Base-by-base conservation (phyloP, 2,113 vertebrate species). In the Chaenocephalus aceratus region DNA sequence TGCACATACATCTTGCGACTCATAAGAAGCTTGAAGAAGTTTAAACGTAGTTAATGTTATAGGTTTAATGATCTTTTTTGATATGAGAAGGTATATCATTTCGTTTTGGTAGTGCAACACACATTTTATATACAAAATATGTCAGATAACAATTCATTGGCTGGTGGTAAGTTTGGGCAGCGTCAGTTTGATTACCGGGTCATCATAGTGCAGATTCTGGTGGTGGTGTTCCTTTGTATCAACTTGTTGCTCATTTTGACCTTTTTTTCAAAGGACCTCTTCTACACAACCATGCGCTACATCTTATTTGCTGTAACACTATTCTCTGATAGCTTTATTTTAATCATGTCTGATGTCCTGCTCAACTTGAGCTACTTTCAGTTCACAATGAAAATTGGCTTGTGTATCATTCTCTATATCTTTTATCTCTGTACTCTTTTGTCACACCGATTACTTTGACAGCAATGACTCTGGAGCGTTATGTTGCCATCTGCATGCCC, bases 401-500 rank as follows among this genome's bases (percentile, higher is more conserved):
- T 83, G 15, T 91, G 92, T 61, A 7, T 86, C 2, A 4, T 79
- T 53, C 2, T 83, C 0, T 78, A 18, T 10, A 36, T 34, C 0
- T 76, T 57, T 6, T 3, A 13, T n/a, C 46, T 10, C 1, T 84
- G 2, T 75, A 67, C 10, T 70, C 6, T 2, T 62, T 72, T 54
- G 67, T 74, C 51, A 88, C 83, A 11, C 87, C 87, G 2, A 6
- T 91, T 6, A 85, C 87, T 58, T 71, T 93, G 51, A 88, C 74
- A 30, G 80, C 82, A 4, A 92, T 93, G 92, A 90, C 89, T 5
- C 56, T 93, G 64, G 89, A 93, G 82, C 82, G 82, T 3, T 90
- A 90, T 0, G 80, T 89, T 58, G 91, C 91, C 62, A 86, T 91
- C 52, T 92, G 90, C 46, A 81, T 91, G 81, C 91, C 91, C 0